A percentile compares a stretch with the other conserved stretches of the same genome.
Evolutionary conservation across 1,140 invertebrate genomes (phyloP).

Genomic region (Thalassaphorura encarpata): DNA sequence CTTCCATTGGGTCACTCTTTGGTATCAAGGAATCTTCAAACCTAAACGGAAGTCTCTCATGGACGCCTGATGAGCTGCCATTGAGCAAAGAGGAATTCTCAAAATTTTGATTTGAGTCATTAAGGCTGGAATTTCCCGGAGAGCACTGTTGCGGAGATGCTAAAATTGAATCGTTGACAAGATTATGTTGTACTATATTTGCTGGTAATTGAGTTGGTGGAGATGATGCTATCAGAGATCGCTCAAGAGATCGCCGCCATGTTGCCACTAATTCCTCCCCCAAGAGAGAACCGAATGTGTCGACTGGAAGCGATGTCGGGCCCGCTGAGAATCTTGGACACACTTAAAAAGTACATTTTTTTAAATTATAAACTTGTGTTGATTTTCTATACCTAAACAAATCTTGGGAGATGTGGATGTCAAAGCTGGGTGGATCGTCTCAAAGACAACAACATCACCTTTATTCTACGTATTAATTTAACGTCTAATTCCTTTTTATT

Average conservation of each 20-base stretch:
- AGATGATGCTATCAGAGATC: constrained; percentile 45
- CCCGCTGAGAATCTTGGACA: constrained; percentile 26
- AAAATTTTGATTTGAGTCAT: constrained; percentile 38
- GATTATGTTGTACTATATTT: constrained; percentile 21
- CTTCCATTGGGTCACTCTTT: constrained; percentile 84
- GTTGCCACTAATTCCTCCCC: constrained; percentile 67
- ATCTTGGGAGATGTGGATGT: too few relatives aligned
- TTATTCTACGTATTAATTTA: too few relatives aligned
- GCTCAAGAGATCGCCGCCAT: constrained; percentile 60
- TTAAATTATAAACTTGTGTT: too few relatives aligned
- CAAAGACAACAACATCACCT: too few relatives aligned
- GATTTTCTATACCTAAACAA: too few relatives aligned
- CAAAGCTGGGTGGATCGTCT: too few relatives aligned
- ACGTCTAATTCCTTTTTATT: too few relatives aligned
- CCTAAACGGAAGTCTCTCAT: constrained; percentile 46
- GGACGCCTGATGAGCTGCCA: constrained; percentile 50
- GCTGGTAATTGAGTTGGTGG: constrained; percentile 32
- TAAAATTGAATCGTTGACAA: constrained; percentile 23
- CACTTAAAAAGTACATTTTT: too few relatives aligned
- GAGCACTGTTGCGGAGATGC: constrained; percentile 29
- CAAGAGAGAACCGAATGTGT: constrained; percentile 41
- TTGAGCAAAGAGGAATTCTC: constrained; percentile 67
- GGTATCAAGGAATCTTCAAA: constrained; percentile 59
- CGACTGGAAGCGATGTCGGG: constrained; percentile 22
- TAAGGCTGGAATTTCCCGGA: constrained; percentile 29